Evolutionary conservation across 1,140 invertebrate species (phyloP), one percentile per base, ranked within the genome.

Genomic region (Meloidogyne exigua): DNA sequence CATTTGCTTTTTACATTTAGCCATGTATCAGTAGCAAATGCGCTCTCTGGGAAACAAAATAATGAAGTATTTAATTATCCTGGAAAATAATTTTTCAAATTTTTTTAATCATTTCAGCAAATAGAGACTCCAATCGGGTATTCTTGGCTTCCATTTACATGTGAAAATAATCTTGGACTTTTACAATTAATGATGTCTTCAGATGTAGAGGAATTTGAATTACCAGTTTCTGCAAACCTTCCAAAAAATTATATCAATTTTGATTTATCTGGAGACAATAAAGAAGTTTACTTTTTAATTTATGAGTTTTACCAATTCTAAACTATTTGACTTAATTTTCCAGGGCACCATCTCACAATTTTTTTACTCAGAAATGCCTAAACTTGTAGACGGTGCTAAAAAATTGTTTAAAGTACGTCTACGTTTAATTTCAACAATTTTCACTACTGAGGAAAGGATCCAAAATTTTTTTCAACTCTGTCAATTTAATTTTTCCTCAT

Each of bases 381-480:
- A 84, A 63, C 82, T 79, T 62, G 71, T 82, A 7, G 81, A 82
- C 15, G 75, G 75, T 69, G 78, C 71, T 0, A 63, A 72, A 18
- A 80, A 74, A 9, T 49, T 83, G 1, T 82, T 82, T 62, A 64
- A 74, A 12, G 73, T 84, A 39, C 77, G 79, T 0, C 68, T 82
- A 11, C 81, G 81, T 5, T 66, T 82, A 11, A 39, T 81, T 70
- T 82, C 81, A 9, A 77, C 81, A 2, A 62, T 82, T 15, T 84
- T 83, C 65, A 57, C 76, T 10, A 81, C 79, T 0, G 69, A 81
- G 5, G 78, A 80, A 32, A 57, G 72, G 9, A 71, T 85, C 5
- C 83, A 85, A 42, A 71, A 81, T 21, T 86, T 87, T 62, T 86
- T 86, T 39, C 84, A 86, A 75, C 28, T 79, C 26, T 87, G 85